Base-by-base conservation (phyloP, 2,113 vertebrate species). In the Crotophaga sulcirostris region DNA sequence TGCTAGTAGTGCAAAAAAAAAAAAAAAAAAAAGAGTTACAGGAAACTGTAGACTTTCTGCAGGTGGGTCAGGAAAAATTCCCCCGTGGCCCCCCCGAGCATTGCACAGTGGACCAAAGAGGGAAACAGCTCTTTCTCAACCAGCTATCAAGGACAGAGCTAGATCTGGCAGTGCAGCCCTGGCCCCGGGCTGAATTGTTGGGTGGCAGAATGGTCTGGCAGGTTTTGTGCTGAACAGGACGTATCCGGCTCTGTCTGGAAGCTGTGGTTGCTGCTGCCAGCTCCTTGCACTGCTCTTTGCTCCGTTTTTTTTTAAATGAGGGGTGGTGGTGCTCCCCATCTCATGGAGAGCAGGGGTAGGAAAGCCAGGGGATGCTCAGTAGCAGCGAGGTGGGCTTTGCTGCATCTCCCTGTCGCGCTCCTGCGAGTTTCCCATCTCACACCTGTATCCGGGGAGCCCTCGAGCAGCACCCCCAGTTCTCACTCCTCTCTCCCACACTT, bases 1-100 rank as follows among this genome's bases (percentile, higher is more conserved):
- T 52, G 49, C 23, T 24, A 11, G 29, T 7, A 4, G 8, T 1
- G 20, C 6, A 3, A 13, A 60, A 59, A 11, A 59, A 59, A n/a
- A n/a, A n/a, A n/a, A n/a, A n/a, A n/a, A n/a, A n/a, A n/a, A n/a
- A 33, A 44, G 42, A 1, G 2, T 19, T 6, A 3, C 11, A 11
- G 60, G 42, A 9, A 21, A 8, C 12, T 3, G 47, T 24, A 11
- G 17, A 7, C 16, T 52, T 40, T 38, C 26, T 72, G 62, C 13
- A 16, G 87, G 1, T 45, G 69, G 21, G 18, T 29, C 23, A 28
- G 81, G 51, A 38, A 52, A 16, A 36, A 2, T 60, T 69, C 11
- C 25, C 8, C 18, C 1, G 0, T 28, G 56, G 47, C 31, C 19
- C 25, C n/a, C n/a, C 17, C 52, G 58, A 77, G 72, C 42, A 5